A percentile compares a stretch with the other conserved stretches of the same genome.
Evolutionary conservation across 92 coral and sea anemone species (phyloP).

Genomic region (Phenganax subtilis): DNA sequence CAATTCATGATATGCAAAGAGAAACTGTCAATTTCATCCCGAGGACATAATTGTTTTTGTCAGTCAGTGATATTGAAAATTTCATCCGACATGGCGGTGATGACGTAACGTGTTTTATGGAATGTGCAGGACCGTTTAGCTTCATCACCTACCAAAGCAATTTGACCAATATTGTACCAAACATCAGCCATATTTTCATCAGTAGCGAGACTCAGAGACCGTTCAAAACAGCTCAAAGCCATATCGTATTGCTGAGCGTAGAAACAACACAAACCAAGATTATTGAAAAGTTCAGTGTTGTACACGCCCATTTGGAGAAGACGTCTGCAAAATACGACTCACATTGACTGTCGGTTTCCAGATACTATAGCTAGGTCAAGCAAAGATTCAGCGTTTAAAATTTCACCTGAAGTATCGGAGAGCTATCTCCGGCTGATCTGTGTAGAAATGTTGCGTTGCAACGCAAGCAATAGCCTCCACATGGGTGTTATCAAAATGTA

Average conservation of each 20-base stretch:
- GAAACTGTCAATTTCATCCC: background rate
- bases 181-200: slow-evolving; percentile 98
- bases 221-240: slow-evolving; percentile 91
- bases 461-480: slow-evolving; percentile 97
- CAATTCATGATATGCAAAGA: too few relatives aligned
- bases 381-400: background rate
- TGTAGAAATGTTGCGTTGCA: slow-evolving; percentile 96
- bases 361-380: background rate
- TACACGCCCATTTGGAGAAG: slow-evolving; percentile 98
- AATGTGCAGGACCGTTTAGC: background rate
- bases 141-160: slow-evolving; percentile 70
- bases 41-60: background rate
- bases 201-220: slow-evolving; percentile 82
- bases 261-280: slow-evolving; percentile 93
- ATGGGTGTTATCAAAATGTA: slow-evolving; percentile 83
- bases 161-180: slow-evolving; percentile 98
- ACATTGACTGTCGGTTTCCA: too few relatives aligned
- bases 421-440: slow-evolving; percentile 97
- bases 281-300: slow-evolving; percentile 91
- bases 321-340: slow-evolving; percentile 51
- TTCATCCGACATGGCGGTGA: background rate
- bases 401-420: slow-evolving; percentile 78
- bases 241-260: slow-evolving; percentile 97
- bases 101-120: too few relatives aligned
- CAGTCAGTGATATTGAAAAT: too few relatives aligned